phyloP scores from a whole-genome alignment of 2,113 vertebrate genomes.

The Furnarius figulus region DNA sequence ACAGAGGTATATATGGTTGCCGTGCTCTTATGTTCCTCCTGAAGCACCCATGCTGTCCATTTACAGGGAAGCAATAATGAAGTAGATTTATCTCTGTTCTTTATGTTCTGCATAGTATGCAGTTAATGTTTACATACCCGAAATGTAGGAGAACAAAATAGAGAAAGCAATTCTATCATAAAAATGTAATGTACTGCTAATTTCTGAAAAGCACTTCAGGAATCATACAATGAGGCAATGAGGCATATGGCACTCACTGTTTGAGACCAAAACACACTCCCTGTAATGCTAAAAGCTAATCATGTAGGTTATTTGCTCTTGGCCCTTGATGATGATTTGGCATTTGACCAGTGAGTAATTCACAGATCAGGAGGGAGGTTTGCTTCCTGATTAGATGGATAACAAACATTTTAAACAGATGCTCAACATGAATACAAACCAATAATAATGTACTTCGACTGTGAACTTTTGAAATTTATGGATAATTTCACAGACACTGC shows the following conservation, averaged over 20 bases:
- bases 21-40: neutral
- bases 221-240: neutral
- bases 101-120: neutral
- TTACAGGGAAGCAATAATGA: neutral
- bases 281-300: slow-evolving; percentile 29
- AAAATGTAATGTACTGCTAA: neutral
- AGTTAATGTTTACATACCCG: neutral
- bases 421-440: neutral
- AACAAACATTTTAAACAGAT: slow-evolving; percentile 26
- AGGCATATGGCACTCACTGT: neutral
- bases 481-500: neutral
- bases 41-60: neutral
- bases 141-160: neutral
- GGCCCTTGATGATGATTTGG: slow-evolving; percentile 6
- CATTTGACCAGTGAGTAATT: slow-evolving; percentile 40
- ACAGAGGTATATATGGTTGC: neutral
- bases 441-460: neutral
- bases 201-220: slow-evolving; percentile 1
- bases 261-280: slow-evolving; percentile 8
- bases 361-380: neutral
- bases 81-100: neutral
- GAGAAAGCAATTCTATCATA: neutral
- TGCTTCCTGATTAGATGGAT: slow-evolving; percentile 36
- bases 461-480: slow-evolving; percentile 8
- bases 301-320: slow-evolving; percentile 26